Evolutionary conservation across 2,113 vertebrate species (phyloP).

Genomic region (Pleuronectes platessa): DNA sequence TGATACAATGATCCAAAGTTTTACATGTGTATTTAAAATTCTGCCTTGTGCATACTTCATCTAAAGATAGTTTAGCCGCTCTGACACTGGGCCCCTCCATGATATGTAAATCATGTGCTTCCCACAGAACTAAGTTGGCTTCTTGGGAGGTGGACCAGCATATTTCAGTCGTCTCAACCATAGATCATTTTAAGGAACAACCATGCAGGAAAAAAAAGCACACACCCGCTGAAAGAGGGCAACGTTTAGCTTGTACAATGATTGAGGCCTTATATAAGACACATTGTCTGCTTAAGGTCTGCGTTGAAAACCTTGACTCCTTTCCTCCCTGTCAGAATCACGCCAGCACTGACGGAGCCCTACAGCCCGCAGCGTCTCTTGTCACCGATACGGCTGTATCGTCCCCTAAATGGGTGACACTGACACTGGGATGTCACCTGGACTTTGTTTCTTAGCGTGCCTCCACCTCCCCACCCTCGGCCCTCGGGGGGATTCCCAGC

Average conservation of each 20-base stretch:
- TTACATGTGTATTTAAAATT: background rate
- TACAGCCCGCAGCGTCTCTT: constrained; percentile 65
- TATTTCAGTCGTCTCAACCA: background rate
- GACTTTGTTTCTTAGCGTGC: constrained; percentile 78
- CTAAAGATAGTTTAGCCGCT: background rate
- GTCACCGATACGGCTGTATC: constrained; percentile 75
- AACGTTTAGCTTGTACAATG: constrained; percentile 57
- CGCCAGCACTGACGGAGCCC: constrained; percentile 51
- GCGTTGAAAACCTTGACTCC: constrained; percentile 42
- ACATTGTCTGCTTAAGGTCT: constrained; percentile 72
- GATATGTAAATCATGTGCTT: background rate
- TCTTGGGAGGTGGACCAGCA: background rate
- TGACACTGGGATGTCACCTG: constrained; percentile 78
- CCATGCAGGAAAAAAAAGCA: background rate
- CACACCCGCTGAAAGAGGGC: constrained; percentile 38
- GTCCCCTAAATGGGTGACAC: constrained; percentile 69
- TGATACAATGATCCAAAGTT: background rate
- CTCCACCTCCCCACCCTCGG: constrained; percentile 68
- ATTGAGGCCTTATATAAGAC: constrained; percentile 48
- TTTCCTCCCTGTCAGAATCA: constrained; percentile 57
- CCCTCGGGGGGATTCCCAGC: constrained; percentile 76
- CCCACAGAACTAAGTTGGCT: background rate
- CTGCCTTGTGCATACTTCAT: background rate
- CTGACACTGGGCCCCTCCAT: background rate
- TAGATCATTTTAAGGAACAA: constrained; percentile 4